Evolutionary conservation across 2,797 vertebrate species (phyloP).

Genomic region (Ctenopoma kingsleyae): DNA sequence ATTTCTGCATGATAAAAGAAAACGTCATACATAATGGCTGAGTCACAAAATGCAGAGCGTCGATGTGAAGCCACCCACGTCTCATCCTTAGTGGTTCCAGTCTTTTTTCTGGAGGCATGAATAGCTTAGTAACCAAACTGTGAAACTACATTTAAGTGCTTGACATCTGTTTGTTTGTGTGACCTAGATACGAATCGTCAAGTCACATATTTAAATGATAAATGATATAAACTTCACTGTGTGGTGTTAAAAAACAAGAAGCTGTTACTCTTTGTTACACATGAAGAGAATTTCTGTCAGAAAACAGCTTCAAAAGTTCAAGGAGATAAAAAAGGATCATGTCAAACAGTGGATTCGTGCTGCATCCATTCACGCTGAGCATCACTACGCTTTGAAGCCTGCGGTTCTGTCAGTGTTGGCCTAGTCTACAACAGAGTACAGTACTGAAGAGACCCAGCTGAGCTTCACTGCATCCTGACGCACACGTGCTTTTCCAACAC

Average conservation of each 20-base stretch:
- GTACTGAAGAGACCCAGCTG: neutral
- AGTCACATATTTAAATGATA: too few species aligned
- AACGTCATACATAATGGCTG: slow-evolving; percentile 49
- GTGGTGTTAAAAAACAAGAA: neutral
- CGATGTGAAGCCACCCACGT: slow-evolving; percentile 49
- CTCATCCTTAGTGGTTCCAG: slow-evolving; percentile 30
- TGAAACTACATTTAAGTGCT: neutral
- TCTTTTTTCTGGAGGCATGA: slow-evolving; percentile 31
- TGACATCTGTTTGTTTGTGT: neutral
- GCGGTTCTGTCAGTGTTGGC: neutral
- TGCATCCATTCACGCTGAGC: slow-evolving; percentile 4
- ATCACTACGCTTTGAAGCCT: slow-evolving; percentile 5
- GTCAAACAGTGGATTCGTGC: slow-evolving; percentile 4
- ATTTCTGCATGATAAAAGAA: neutral
- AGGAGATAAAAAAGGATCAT: neutral
- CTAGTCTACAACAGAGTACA: neutral
- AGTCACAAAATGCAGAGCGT: slow-evolving; percentile 55
- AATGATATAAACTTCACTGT: neutral
- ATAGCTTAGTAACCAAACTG: slow-evolving; percentile 8
- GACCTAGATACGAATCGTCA: neutral
- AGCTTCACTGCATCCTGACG: neutral
- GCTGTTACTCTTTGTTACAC: neutral
- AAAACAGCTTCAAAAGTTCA: neutral
- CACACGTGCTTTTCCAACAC: neutral
- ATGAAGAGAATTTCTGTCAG: neutral